phyloP scores from a whole-genome alignment of 1,140 invertebrate genomes.

The Panagrolaimus sp. region DNA sequence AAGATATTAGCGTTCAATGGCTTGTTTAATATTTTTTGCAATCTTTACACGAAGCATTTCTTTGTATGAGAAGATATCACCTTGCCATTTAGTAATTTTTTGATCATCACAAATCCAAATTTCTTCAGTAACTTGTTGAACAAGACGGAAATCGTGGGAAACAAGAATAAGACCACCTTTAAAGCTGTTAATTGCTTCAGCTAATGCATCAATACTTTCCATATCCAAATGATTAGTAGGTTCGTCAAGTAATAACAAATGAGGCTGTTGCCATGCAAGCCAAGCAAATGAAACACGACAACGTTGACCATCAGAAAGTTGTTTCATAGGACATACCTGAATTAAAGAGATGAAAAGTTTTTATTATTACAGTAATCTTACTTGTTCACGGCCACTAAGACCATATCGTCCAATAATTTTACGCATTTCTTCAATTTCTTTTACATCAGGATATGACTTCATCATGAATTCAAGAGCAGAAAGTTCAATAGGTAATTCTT shows the following conservation, averaged over 20 bases:
- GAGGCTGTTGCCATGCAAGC: conserved; percentile 87
- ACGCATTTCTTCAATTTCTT: conserved; percentile 96
- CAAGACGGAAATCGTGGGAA: conserved; percentile 94
- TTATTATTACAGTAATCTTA: conserved; percentile 56
- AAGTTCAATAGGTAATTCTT: conserved; percentile 85
- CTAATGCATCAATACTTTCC: conserved; percentile 92
- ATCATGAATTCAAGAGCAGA: conserved; percentile 98
- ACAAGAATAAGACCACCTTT: conserved; percentile 95
- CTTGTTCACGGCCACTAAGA: conserved; percentile 89
- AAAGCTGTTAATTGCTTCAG: conserved; percentile 93
- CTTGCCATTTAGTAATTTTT: conserved; percentile 90
- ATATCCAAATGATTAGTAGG: conserved; percentile 99
- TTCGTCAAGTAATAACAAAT: conserved; percentile 88
- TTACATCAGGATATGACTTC: conserved; percentile 88
- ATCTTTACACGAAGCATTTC: conserved; percentile 82
- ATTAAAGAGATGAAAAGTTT: neutral
- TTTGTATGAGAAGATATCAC: conserved; percentile 91
- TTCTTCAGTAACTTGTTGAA: conserved; percentile 76
- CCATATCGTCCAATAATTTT: conserved; percentile 98
- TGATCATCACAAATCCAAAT: conserved; percentile 98
- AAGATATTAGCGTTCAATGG: conserved; percentile 23
- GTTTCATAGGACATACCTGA: conserved; percentile 88
- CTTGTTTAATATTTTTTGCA: conserved; percentile 59
- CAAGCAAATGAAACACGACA: conserved; percentile 97
- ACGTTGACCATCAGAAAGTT: conserved; percentile 93